Percentiles rank a stretch among this genome's conserved stretches.
phyloP scores from a whole-genome alignment of 2,797 vertebrate species.

The Choloepus didactylus region DNA sequence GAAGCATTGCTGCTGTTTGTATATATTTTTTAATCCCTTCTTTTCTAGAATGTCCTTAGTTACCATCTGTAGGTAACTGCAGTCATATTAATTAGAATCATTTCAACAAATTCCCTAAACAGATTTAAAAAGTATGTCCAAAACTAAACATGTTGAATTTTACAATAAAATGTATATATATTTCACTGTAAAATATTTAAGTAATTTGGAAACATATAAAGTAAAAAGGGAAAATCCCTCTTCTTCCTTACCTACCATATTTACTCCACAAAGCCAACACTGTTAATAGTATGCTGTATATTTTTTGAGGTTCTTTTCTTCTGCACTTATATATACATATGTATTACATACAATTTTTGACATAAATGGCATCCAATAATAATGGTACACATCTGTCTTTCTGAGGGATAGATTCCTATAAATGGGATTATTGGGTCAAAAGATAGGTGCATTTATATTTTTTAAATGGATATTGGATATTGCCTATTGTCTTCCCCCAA shows the following conservation, averaged over 20 bases:
- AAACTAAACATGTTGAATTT: not conserved
- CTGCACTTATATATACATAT: not conserved
- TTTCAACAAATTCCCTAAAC: slow-evolving; percentile 20
- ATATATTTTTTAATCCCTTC: not conserved
- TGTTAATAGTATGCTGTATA: not conserved
- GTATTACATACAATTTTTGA: not conserved
- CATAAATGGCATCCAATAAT: not conserved
- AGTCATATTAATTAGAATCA: not conserved
- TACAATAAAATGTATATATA: not conserved
- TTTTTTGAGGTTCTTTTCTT: not conserved
- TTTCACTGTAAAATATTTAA: slow-evolving; percentile 39
- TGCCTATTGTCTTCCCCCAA: not conserved
- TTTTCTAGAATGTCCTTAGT: not conserved
- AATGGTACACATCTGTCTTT: not conserved
- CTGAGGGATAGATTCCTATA: not conserved
- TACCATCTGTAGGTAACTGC: not conserved
- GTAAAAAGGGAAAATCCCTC: not conserved
- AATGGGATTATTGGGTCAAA: not conserved
- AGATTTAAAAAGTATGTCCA: not conserved
- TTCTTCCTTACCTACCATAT: not conserved
- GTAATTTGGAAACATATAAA: not conserved
- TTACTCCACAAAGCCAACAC: not conserved
- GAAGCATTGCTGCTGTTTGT: not conserved
- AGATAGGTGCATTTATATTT: not conserved
- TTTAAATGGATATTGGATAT: not conserved